phyloP scores from a whole-genome alignment of 2,888 invertebrate genomes.

The Mesoligia furuncula region DNA sequence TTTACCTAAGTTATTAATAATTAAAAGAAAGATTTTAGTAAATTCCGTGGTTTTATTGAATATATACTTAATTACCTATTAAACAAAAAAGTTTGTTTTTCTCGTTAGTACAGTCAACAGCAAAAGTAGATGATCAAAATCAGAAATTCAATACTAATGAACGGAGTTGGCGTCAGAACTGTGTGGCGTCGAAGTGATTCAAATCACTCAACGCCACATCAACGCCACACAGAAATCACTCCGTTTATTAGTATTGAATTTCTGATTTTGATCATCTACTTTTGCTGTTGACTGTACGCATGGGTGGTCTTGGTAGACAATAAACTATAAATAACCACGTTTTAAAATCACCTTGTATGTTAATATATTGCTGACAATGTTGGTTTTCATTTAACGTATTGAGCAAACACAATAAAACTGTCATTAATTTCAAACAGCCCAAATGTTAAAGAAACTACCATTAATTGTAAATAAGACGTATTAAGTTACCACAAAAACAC shows the following conservation, averaged over 20 bases:
- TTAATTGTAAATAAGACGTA: conserved; percentile 49
- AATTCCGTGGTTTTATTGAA: neutral
- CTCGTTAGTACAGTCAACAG: no score
- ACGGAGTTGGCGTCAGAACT: no score
- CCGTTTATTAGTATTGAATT: no score
- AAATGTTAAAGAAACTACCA: conserved; percentile 37
- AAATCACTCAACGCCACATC: no score
- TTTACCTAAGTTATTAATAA: neutral
- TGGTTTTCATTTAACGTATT: conserved; percentile 26
- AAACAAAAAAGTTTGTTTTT: neutral
- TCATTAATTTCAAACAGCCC: conserved; percentile 34
- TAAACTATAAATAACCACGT: conserved; percentile 15
- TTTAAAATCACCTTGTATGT: conserved; percentile 25
- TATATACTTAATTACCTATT: no score
- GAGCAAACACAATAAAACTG: conserved; percentile 45
- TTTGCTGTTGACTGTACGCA: no score
- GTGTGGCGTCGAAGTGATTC: no score
- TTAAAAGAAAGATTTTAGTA: neutral
- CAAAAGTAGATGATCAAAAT: no score
- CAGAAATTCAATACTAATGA: no score
- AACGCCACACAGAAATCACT: no score
- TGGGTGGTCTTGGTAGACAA: neutral
- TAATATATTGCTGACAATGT: conserved; percentile 28
- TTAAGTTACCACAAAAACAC: conserved; percentile 49
- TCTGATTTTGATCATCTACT: no score